A percentile compares a stretch with the other conserved stretches of the same genome.
These are phyloP conservation scores for Pterostichus niger DNA, from an alignment of 2,888 invertebrate genomes.

Conservation along the genomic window DNA sequence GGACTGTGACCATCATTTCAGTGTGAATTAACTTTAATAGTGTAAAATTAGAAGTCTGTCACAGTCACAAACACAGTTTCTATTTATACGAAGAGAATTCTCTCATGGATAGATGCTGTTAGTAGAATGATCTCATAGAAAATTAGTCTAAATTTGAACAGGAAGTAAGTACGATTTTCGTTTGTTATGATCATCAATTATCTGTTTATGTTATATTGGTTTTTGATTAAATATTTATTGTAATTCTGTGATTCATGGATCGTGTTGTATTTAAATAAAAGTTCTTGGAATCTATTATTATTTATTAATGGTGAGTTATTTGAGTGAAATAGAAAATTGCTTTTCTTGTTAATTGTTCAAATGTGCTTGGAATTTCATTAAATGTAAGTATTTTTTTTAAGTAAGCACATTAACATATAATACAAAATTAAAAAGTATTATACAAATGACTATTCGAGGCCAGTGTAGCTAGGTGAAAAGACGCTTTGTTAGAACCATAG, in stretches of 20 bases:
- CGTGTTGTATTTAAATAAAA: not conserved
- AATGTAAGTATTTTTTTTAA: not conserved
- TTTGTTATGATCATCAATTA: not conserved
- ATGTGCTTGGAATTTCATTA: not conserved
- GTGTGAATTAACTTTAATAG: constrained; percentile 37
- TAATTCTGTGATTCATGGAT: not conserved
- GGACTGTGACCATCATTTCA: constrained; percentile 12
- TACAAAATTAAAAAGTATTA: too few species aligned
- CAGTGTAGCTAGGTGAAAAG: too few species aligned
- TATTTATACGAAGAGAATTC: constrained; percentile 31
- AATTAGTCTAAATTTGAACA: constrained; percentile 22
- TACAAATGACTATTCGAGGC: too few species aligned
- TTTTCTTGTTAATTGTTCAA: not conserved
- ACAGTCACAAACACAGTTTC: constrained; percentile 21
- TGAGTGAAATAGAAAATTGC: not conserved
- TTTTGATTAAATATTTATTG: constrained; percentile 1
- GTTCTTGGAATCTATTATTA: not conserved
- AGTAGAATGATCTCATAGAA: constrained; percentile 1
- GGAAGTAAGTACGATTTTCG: not conserved
- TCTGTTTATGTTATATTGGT: not conserved
- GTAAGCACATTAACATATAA: too few species aligned
- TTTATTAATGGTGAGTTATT: not conserved
- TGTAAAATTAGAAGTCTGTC: constrained; percentile 45
- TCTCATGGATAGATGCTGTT: not conserved
- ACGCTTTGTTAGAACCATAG: too few species aligned